phyloP scores from a whole-genome alignment of 1,140 invertebrate species.

The Cheumatopsyche charites region DNA sequence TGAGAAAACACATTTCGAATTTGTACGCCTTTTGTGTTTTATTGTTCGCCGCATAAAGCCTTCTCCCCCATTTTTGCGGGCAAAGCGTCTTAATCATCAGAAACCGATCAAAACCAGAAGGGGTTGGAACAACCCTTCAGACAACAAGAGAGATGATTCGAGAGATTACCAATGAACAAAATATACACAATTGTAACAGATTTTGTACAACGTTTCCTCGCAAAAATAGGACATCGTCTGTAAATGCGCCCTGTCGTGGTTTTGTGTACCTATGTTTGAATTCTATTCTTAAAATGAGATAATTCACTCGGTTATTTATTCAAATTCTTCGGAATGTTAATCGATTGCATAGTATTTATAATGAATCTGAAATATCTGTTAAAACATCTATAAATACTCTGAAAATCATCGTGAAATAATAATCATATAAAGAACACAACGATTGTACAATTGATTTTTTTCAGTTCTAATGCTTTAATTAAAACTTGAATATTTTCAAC shows the following conservation, averaged over 20 bases:
- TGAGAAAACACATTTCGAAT: too few species aligned
- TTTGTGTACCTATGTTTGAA: background rate
- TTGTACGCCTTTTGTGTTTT: too few species aligned
- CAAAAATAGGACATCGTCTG: conserved; percentile 3
- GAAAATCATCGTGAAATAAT: too few species aligned
- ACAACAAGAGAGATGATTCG: conserved; percentile 29
- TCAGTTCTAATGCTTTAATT: too few species aligned
- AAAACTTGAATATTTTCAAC: too few species aligned
- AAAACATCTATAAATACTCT: too few species aligned
- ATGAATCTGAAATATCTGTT: too few species aligned
- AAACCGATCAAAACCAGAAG: conserved; percentile 17
- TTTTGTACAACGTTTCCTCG: conserved; percentile 8
- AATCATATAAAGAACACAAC: too few species aligned
- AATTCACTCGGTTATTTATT: background rate
- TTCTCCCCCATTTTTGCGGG: too few species aligned
- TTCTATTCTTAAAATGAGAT: background rate
- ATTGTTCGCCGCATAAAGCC: too few species aligned
- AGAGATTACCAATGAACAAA: conserved; percentile 25
- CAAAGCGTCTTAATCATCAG: conserved; percentile 27
- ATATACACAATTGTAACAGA: conserved; percentile 6
- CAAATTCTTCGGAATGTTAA: background rate
- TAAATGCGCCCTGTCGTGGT: background rate
- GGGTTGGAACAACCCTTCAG: conserved; percentile 13
- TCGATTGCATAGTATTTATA: background rate
- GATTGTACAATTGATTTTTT: too few species aligned